Base-by-base conservation (phyloP, 1,140 invertebrate genomes). In the Thereuonema tuberculata region DNA sequence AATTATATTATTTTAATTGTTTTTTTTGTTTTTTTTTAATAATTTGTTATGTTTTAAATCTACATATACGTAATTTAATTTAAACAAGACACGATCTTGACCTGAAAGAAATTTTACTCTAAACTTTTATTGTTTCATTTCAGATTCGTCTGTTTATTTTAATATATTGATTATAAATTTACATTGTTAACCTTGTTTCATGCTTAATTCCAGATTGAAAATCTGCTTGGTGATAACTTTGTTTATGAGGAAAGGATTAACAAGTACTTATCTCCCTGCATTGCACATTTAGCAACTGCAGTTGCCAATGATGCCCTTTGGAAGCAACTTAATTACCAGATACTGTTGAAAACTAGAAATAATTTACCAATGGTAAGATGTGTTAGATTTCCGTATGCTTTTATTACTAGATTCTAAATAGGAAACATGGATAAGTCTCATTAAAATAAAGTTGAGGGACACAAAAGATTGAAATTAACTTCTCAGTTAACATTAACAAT, bases 271-370 rank as follows among this genome's bases (percentile, higher is more conserved):
- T 82, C 83, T 15, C 85, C 86, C 0, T 89, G 87, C 68, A 78
- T 94, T 54, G 82, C 84, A 14, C 82, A 89, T 61, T 84, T 95
- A 63, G 84, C 85, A 15, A 80, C 84, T n/a, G 84, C 86, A 0
- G 81, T 81, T 17, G 81, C 81, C 5, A 91, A 94, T 67, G 90
- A 94, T 69, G 80, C 84, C 0, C 69, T 90, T 1, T 93, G 91
- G 82, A 93, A 93, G 69, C 81, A 86, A 65, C 73, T 95, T 1
- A 89, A 93, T 68, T 89, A 92, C 72, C 87, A 93, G 72, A 82
- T 93, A 56, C 73, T 94, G 20, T 74, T 94, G 48, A 95, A 94
- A 74, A 89, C 89, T 0, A 80, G 87, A 63, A 82, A 88, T 67
- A 77, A 80, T 64, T 81, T 82, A 56, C 75, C 84, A 17, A 63